These are phyloP conservation scores for Zaprionus kolodkinae DNA, from an alignment of 1,140 invertebrate species.

Conservation along the genomic window DNA sequence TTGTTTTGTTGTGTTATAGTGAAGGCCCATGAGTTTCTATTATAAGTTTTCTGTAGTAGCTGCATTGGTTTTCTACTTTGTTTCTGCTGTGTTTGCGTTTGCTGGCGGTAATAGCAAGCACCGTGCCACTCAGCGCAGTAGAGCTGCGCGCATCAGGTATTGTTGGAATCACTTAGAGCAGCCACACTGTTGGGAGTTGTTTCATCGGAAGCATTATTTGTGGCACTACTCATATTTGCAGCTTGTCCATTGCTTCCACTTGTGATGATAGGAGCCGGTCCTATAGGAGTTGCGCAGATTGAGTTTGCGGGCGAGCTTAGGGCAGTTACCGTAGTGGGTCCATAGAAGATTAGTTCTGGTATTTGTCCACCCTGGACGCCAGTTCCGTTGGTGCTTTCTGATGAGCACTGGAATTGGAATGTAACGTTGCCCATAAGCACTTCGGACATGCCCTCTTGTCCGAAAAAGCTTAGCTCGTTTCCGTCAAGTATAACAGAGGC, in stretches of 20 bases:
- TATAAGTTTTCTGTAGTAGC: slow-evolving; percentile 58
- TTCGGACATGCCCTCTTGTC: slow-evolving; percentile 97
- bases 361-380: slow-evolving; percentile 97
- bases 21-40: slow-evolving; percentile 78
- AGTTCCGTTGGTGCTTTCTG: slow-evolving; percentile 96
- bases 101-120: slow-evolving; percentile 64
- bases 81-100: slow-evolving; percentile 54
- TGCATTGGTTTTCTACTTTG: slow-evolving; percentile 59
- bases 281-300: slow-evolving; percentile 68
- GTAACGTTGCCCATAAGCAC: slow-evolving; percentile 94
- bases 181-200: slow-evolving; percentile 30
- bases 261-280: slow-evolving; percentile 23
- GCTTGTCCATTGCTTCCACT: slow-evolving; percentile 27
- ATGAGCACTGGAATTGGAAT: slow-evolving; percentile 97
- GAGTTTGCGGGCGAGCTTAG: slow-evolving; percentile 78
- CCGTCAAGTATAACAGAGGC: slow-evolving; percentile 95
- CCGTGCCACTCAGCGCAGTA: slow-evolving; percentile 74
- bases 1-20: slow-evolving; percentile 68
- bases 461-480: slow-evolving; percentile 96
- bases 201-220: slow-evolving; percentile 58
- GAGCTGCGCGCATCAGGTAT: slow-evolving; percentile 74
- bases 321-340: slow-evolving; percentile 86
- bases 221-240: slow-evolving; percentile 28
- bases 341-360: slow-evolving; percentile 96
- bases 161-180: slow-evolving; percentile 47